These are phyloP conservation scores for Trypoxylus dichotomus DNA, from an alignment of 1,140 invertebrate species.

Conservation along the genomic window DNA sequence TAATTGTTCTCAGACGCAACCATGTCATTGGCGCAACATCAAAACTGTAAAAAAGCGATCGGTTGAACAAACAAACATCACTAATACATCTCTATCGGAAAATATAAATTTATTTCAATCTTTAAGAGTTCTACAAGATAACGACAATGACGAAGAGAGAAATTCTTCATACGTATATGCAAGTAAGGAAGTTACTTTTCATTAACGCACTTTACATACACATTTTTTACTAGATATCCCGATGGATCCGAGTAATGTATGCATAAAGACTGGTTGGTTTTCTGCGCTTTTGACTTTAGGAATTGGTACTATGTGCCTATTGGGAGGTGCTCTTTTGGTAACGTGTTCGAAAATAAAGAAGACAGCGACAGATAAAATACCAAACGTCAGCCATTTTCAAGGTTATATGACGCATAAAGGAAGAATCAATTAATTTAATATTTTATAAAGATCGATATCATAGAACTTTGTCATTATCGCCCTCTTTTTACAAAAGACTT, in stretches of 20 bases:
- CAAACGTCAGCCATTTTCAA: conserved; percentile 59
- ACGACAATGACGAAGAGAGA: conserved; percentile 67
- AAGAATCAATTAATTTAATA: conserved; percentile 63
- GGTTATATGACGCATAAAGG: conserved; percentile 74
- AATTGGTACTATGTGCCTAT: conserved; percentile 67
- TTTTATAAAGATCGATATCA: neutral
- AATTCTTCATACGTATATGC: conserved; percentile 34
- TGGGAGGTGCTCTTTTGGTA: conserved; percentile 68
- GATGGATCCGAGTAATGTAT: conserved; percentile 64
- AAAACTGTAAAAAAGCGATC: conserved; percentile 77
- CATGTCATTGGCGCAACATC: conserved; percentile 89
- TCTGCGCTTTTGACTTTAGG: conserved; percentile 72
- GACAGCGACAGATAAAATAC: conserved; percentile 55
- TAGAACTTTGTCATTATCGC: neutral
- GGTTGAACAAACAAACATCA: conserved; percentile 47
- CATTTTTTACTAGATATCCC: conserved; percentile 45
- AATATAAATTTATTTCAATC: conserved; percentile 89
- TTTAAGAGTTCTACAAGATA: conserved; percentile 82
- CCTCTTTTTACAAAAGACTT: too few species aligned
- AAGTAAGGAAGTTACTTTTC: conserved; percentile 30
- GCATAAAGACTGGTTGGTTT: conserved; percentile 74
- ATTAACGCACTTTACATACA: neutral
- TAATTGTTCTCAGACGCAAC: conserved; percentile 71
- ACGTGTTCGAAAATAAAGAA: conserved; percentile 71
- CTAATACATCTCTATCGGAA: conserved; percentile 65